A percentile compares a stretch with the other conserved stretches of the same genome.
Conservation (phyloP, 1,140 invertebrate species). For the Drosophila willistoni region DNA sequence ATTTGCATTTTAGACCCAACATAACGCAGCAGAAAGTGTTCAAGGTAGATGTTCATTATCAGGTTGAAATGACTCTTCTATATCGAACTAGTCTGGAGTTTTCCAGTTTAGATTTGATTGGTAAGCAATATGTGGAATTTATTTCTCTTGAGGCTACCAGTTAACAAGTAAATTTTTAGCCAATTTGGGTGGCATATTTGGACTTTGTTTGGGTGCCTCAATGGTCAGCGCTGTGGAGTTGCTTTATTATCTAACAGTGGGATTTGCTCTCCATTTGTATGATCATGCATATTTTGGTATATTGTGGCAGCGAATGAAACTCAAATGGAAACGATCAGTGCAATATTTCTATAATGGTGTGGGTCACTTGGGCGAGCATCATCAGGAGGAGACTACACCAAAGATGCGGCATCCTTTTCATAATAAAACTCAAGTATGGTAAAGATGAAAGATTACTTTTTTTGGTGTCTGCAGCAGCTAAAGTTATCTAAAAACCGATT, state of each 20-base stretch:
- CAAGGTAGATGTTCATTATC: conserved; percentile 73
- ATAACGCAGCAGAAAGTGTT: conserved; percentile 44
- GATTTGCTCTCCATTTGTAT: conserved; percentile 63
- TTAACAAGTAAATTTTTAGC: conserved; percentile 29
- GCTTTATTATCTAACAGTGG: conserved; percentile 81
- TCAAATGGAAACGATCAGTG: conserved; percentile 31
- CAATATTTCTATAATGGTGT: conserved; percentile 56
- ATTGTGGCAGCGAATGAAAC: conserved; percentile 26
- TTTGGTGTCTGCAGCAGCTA: conserved; percentile 21
- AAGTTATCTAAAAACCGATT: conserved; percentile 42
- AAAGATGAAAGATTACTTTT: conserved; percentile 2
- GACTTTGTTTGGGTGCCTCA: conserved; percentile 82
- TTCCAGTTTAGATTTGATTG: conserved; percentile 68
- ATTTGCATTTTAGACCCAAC: conserved; percentile 19
- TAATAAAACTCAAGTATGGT: conserved; percentile 51
- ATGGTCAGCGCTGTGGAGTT: conserved; percentile 81
- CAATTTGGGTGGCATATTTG: conserved; percentile 82
- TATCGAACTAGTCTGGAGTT: conserved; percentile 72
- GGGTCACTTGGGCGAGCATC: conserved; percentile 26
- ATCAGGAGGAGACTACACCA: background rate
- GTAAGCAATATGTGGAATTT: conserved; percentile 17
- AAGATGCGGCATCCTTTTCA: conserved; percentile 55
- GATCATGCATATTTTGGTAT: conserved; percentile 62
- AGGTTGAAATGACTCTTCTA: conserved; percentile 64
- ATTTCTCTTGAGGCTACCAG: background rate